Percentiles rank a stretch among this genome's conserved stretches.
These are phyloP conservation scores for Scylla paramamosain DNA, from an alignment of 1,140 invertebrate species.

Conservation along the genomic window DNA sequence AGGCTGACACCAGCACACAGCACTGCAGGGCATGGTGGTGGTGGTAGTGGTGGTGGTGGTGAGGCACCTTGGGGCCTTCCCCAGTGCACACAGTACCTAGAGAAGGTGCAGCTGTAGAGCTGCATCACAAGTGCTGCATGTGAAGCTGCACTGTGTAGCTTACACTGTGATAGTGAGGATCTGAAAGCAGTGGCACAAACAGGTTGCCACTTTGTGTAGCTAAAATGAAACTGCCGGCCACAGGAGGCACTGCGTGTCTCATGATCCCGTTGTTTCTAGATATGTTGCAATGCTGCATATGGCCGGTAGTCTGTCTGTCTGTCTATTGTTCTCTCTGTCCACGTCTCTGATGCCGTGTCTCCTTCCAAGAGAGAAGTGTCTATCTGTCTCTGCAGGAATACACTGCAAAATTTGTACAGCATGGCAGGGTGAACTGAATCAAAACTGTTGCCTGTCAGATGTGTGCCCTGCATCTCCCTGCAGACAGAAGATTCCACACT, in stretches of 20 bases:
- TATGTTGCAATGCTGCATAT: background rate
- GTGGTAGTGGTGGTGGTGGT: no score
- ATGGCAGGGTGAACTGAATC: no score
- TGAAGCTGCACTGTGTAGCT: background rate
- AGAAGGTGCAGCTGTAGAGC: background rate
- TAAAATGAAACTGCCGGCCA: background rate
- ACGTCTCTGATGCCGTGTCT: background rate
- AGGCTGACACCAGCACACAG: background rate
- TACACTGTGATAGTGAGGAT: slow-evolving; percentile 39
- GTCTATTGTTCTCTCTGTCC: background rate
- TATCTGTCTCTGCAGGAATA: background rate
- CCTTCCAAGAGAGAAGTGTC: no score
- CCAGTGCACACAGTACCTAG: background rate
- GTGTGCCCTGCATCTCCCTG: no score
- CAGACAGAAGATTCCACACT: no score
- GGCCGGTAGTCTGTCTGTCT: background rate
- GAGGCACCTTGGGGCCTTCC: background rate
- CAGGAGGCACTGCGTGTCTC: background rate
- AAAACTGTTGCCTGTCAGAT: no score
- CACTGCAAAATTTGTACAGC: no score
- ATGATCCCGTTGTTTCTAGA: background rate
- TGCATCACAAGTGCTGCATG: background rate
- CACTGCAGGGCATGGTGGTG: background rate
- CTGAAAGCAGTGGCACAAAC: no score
- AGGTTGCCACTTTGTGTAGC: no score